Conservation (phyloP, 2,113 vertebrate species). For the Callopanchax toddi region DNA sequence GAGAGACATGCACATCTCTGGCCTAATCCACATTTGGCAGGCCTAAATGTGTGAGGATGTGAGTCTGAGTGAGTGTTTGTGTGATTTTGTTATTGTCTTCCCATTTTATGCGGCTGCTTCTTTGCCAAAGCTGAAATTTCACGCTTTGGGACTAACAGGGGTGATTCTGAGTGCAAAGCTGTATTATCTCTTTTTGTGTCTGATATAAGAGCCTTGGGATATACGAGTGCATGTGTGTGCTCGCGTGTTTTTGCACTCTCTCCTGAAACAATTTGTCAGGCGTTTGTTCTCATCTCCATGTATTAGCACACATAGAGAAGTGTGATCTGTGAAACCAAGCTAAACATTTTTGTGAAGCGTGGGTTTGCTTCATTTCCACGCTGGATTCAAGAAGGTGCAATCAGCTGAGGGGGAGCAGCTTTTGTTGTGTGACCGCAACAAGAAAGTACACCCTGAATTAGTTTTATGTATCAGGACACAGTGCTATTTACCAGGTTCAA, state of each 20-base stretch:
- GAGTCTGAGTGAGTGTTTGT: conserved; percentile 29
- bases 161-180: conserved; percentile 71
- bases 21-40: conserved; percentile 57
- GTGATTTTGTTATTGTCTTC: conserved; percentile 56
- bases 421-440: conserved; percentile 4
- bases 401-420: neutral
- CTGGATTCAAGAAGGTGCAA: neutral
- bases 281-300: conserved; percentile 42
- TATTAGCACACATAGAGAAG: conserved; percentile 34
- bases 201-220: conserved; percentile 58
- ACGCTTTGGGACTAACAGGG: conserved; percentile 63
- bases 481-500: too few relatives aligned
- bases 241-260: conserved; percentile 13
- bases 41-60: conserved; percentile 25
- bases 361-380: conserved; percentile 2
- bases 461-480: too few relatives aligned
- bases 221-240: conserved; percentile 14
- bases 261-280: conserved; percentile 35
- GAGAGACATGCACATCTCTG: conserved; percentile 26
- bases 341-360: neutral
- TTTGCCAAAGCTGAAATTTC: conserved; percentile 73
- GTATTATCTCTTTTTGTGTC: conserved; percentile 70
- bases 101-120: conserved; percentile 24
- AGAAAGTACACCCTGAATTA: too few relatives aligned
- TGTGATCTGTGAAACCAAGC: conserved; percentile 12